These are phyloP conservation scores for Pelobates fuscus DNA, from an alignment of 2,113 vertebrate species.

Conservation along the genomic window DNA sequence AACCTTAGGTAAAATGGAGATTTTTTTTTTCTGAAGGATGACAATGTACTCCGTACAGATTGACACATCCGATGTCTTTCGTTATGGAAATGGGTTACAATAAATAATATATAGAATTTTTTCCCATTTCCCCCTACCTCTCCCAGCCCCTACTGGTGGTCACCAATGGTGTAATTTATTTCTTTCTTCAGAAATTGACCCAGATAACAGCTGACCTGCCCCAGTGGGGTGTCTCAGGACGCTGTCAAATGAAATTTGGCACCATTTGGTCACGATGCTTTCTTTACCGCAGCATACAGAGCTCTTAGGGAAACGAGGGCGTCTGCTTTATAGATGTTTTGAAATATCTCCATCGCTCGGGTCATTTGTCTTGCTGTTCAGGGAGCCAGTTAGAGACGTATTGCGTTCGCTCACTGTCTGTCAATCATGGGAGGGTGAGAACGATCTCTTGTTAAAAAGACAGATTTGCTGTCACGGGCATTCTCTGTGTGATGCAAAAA, in stretches of 20 bases:
- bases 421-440: conserved; percentile 35
- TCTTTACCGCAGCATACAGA: conserved; percentile 14
- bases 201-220: conserved; percentile 39
- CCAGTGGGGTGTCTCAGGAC: conserved; percentile 25
- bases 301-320: conserved; percentile 29
- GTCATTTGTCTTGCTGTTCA: conserved; percentile 49
- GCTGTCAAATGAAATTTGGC: conserved; percentile 5
- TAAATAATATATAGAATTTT: too few species aligned
- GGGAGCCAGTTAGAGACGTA: conserved; percentile 14
- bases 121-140: conserved; percentile 10
- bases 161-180: conserved; percentile 37
- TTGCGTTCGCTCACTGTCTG: conserved; percentile 31
- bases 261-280: conserved; percentile 36
- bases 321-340: conserved; percentile 15
- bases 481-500: neutral
- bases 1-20: too few species aligned
- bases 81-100: too few species aligned
- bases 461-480: conserved; percentile 12
- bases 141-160: conserved; percentile 18
- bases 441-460: conserved; percentile 4
- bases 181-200: conserved; percentile 36
- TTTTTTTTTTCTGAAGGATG: too few species aligned
- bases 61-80: too few species aligned
- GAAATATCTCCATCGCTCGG: conserved; percentile 31
- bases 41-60: too few species aligned